phyloP scores from a whole-genome alignment of 2,888 invertebrate genomes.

The Mayetiola destructor region DNA sequence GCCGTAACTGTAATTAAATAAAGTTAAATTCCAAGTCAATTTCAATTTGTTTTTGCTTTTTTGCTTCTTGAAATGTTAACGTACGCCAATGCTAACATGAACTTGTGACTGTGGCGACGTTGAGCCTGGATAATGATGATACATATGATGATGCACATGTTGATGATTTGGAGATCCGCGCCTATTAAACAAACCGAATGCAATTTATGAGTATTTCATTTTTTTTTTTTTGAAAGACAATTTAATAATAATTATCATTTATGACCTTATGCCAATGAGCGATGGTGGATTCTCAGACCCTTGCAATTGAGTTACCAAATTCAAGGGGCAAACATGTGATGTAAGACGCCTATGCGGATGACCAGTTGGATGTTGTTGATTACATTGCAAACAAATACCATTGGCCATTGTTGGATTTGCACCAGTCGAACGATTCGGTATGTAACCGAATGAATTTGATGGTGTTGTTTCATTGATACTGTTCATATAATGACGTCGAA shows the following conservation, averaged over 20 bases:
- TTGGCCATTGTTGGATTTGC: neutral
- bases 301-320: neutral
- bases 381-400: neutral
- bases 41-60: neutral
- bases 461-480: neutral
- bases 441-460: neutral
- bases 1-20: neutral
- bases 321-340: neutral
- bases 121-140: slow-evolving; percentile 45
- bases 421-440: neutral
- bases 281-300: neutral
- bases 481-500: slow-evolving; percentile 36
- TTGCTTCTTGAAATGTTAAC: neutral
- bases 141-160: slow-evolving; percentile 64
- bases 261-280: neutral
- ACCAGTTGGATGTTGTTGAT: slow-evolving; percentile 7
- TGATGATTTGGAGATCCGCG: slow-evolving; percentile 29
- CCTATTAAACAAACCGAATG: neutral
- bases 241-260: neutral
- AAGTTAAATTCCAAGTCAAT: neutral
- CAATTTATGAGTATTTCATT: no score
- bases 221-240: no score
- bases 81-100: slow-evolving; percentile 33
- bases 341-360: neutral
- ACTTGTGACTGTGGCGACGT: slow-evolving; percentile 21